A percentile compares a stretch with the other conserved stretches of the same genome.
Conservation (phyloP, 2,888 invertebrate genomes). For the Arctia plantaginis region DNA sequence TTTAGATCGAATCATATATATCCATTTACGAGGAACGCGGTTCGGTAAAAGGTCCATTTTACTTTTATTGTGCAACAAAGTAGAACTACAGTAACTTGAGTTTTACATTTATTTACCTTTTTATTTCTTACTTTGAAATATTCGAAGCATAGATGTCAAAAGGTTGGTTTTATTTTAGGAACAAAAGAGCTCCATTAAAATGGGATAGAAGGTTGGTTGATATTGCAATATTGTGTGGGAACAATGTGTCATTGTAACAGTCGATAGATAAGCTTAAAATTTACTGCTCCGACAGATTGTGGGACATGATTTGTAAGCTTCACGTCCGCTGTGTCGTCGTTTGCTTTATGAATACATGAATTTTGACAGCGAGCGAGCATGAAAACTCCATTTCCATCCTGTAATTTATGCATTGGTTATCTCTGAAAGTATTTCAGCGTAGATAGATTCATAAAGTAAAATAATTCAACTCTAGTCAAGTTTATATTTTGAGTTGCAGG, state of each 20-base stretch:
- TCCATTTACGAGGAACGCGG: slow-evolving; percentile 42
- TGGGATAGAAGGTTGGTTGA: slow-evolving; percentile 27
- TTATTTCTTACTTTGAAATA: slow-evolving; percentile 16
- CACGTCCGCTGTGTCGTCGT: slow-evolving; percentile 34
- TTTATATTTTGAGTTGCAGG: no score
- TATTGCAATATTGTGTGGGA: slow-evolving; percentile 40
- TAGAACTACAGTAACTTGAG: slow-evolving; percentile 15
- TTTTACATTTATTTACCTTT: slow-evolving; percentile 17
- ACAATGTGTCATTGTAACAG: slow-evolving; percentile 35
- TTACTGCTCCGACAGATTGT: slow-evolving; percentile 46
- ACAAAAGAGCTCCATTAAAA: slow-evolving; percentile 20
- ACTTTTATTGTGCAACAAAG: slow-evolving; percentile 35
- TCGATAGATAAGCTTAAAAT: slow-evolving; percentile 51
- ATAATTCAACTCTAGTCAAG: neutral
- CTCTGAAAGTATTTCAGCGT: slow-evolving; percentile 39
- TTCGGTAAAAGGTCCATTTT: slow-evolving; percentile 37
- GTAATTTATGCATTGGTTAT: slow-evolving; percentile 55
- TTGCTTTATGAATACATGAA: slow-evolving; percentile 53
- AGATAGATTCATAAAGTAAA: slow-evolving; percentile 15
- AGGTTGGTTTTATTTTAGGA: slow-evolving; percentile 8
- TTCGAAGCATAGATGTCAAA: slow-evolving; percentile 7
- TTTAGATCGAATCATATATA: slow-evolving; percentile 67
- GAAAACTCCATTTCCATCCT: slow-evolving; percentile 50
- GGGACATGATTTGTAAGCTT: slow-evolving; percentile 52
- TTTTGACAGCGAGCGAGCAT: slow-evolving; percentile 51